Percentiles rank a stretch among this genome's conserved stretches.
These are phyloP conservation scores for Labia minor DNA, from an alignment of 2,888 invertebrate species.

Conservation along the genomic window DNA sequence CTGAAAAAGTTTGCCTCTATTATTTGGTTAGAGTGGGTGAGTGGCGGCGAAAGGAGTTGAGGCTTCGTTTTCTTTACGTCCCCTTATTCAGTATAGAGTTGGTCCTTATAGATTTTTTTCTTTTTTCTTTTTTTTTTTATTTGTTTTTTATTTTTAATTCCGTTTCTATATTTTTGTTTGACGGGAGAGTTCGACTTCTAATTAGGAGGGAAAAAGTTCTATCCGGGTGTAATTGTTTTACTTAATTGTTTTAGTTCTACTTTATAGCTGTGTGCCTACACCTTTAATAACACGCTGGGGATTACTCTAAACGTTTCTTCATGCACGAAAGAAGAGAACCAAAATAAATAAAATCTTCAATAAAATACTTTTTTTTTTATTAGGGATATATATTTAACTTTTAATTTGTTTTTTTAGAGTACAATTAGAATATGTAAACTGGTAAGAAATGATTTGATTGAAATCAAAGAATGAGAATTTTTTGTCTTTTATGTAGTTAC, in stretches of 20 bases:
- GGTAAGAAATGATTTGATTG: no score
- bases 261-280: background rate
- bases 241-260: constrained; percentile 1
- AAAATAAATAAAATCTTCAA: background rate
- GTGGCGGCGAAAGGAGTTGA: no score
- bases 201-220: background rate
- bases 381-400: no score
- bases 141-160: background rate
- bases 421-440: no score
- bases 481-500: no score
- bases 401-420: no score
- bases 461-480: no score
- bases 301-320: background rate
- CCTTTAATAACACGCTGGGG: background rate
- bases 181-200: background rate
- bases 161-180: background rate
- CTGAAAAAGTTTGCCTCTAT: background rate
- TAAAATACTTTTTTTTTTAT: no score
- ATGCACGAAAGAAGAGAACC: background rate
- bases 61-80: no score
- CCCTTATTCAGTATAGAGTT: no score
- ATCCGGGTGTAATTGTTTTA: background rate
- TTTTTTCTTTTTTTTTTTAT: background rate
- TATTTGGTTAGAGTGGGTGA: background rate
- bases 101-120: background rate